Base-by-base conservation (phyloP, 2,797 vertebrate genomes). In the Percopsis omiscomaycus region DNA sequence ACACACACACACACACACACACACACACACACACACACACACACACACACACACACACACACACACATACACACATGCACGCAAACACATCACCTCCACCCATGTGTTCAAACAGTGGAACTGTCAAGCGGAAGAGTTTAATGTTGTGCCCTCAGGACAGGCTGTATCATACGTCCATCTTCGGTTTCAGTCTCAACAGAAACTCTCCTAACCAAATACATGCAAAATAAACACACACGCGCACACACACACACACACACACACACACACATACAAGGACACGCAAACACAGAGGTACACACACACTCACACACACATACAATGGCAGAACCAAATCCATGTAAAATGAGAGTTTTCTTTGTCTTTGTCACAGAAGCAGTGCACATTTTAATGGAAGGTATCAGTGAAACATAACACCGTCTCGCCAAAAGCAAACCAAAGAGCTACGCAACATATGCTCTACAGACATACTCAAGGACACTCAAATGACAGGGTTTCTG, bases 141-240 rank as follows among this genome's bases (percentile, higher is more conserved):
- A 42, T 42, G 37, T 68, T 55, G 62, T 22, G 22, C 9, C 27
- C 54, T 14, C 16, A 50, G 45, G 44, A 75, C n/a, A 46, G 69
- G 82, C 64, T 15, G 12, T 68, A 72, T 76, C 55, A 47, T 42
- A 54, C 64, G 71, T 50, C 61, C 78, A 78, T 75, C 64, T 86
- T 83, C 2, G 71, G 86, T 86, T 87, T 90, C 89, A 81, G 75
- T 84, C 70, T 76, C 68, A 30, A 65, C 64, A 76, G 84, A 86
- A 83, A 90, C 86, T 86, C 79, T 65, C 74, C 66, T 86, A 91
- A 75, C 69, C 89, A 91, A 91, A 91, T 91, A 79, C 67, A 91
- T 89, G 87, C 84, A 90, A 88, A 88, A 53, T 49, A 67, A 66
- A 77, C 77, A 72, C 64, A 64, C 55, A 27, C 14, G 58, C 42